These are phyloP conservation scores for Bombus ignitus DNA, from an alignment of 1,140 invertebrate species.

Conservation along the genomic window DNA sequence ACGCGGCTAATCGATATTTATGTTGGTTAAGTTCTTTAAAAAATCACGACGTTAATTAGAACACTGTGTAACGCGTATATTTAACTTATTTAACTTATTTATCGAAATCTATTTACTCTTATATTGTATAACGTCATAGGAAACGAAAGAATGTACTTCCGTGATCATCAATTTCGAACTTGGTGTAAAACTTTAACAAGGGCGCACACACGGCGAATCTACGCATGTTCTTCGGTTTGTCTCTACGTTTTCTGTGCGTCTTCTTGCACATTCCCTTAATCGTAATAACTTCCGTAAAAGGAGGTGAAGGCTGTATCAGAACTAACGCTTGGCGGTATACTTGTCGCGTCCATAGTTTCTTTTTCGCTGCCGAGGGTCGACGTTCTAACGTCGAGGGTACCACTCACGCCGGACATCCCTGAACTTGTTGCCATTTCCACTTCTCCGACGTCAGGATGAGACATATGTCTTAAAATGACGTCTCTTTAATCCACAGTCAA, in stretches of 20 bases:
- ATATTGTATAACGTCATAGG: neutral
- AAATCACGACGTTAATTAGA: neutral
- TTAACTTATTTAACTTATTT: slow-evolving; percentile 20
- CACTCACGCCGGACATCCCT: slow-evolving; percentile 75
- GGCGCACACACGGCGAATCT: neutral
- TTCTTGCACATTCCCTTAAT: slow-evolving; percentile 61
- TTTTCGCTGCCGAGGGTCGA: slow-evolving; percentile 77
- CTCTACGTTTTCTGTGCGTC: neutral
- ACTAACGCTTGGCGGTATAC: slow-evolving; percentile 81
- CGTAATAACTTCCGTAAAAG: slow-evolving; percentile 85
- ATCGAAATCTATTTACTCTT: slow-evolving; percentile 16
- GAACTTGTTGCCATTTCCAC: slow-evolving; percentile 80
- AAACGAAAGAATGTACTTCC: neutral
- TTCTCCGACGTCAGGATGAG: slow-evolving; percentile 76
- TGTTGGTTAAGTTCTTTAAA: slow-evolving; percentile 22
- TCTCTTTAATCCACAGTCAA: slow-evolving; percentile 67
- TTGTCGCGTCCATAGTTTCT: slow-evolving; percentile 77
- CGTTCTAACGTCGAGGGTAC: slow-evolving; percentile 76
- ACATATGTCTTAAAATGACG: slow-evolving; percentile 79
- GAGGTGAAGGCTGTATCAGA: slow-evolving; percentile 88
- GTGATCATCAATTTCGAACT: slow-evolving; percentile 1
- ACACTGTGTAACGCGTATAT: neutral
- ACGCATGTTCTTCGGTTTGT: neutral
- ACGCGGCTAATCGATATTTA: neutral
- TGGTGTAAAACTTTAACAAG: slow-evolving; percentile 43